These are phyloP conservation scores for Zingel zingel DNA, from an alignment of 2,113 vertebrate species.

Conservation along the genomic window DNA sequence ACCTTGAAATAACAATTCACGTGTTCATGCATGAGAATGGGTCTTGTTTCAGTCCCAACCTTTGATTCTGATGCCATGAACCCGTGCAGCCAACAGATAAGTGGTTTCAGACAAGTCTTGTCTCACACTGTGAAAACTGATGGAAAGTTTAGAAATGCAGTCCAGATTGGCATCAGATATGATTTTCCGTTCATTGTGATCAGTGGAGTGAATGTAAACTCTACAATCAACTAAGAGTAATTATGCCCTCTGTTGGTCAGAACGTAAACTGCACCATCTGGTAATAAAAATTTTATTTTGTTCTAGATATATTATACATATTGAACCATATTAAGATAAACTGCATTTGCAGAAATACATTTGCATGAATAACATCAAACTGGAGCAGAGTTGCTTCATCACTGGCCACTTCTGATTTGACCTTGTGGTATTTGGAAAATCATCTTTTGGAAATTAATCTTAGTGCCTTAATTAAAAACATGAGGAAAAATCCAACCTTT, in stretches of 20 bases:
- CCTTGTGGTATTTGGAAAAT: not conserved
- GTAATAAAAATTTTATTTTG: not conserved
- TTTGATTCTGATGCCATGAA: slow-evolving; percentile 6
- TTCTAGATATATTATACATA: not conserved
- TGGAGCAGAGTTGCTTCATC: not conserved
- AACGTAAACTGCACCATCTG: not conserved
- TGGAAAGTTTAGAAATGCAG: not conserved
- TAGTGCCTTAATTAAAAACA: no score
- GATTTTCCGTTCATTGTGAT: not conserved
- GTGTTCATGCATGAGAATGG: not conserved
- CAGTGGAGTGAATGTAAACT: not conserved
- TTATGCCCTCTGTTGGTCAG: slow-evolving; percentile 59
- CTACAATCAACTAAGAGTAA: not conserved
- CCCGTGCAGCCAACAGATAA: slow-evolving; percentile 4
- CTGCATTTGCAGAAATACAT: not conserved
- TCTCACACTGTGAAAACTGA: not conserved
- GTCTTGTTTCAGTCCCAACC: not conserved
- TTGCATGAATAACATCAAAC: not conserved
- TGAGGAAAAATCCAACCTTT: no score
- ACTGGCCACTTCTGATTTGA: not conserved
- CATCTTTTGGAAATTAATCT: no score
- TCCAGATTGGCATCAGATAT: not conserved
- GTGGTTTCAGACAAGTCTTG: not conserved
- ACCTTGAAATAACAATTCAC: not conserved
- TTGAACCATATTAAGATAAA: not conserved